A percentile compares a stretch with the other conserved stretches of the same genome.
Conservation (phyloP, 2,797 vertebrate species). For the Champsocephalus gunnari region DNA sequence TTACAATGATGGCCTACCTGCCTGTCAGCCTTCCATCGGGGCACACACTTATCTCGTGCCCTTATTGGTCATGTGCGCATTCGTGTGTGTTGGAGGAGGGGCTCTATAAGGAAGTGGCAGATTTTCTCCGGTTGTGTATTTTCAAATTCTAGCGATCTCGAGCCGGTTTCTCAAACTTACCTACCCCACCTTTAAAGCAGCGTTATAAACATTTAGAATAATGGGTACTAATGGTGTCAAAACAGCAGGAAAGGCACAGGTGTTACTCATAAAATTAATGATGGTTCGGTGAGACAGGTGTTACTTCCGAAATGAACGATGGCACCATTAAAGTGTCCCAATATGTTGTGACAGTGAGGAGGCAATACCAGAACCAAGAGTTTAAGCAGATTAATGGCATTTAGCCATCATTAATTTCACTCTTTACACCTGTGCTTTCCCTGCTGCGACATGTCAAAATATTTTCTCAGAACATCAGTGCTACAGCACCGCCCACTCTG, state of each 20-base stretch:
- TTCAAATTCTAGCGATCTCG: too few relatives aligned
- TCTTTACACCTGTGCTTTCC: conserved; percentile 17
- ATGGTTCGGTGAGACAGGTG: background rate
- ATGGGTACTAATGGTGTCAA: background rate
- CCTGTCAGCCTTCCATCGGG: too few relatives aligned
- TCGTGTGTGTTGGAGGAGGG: too few relatives aligned
- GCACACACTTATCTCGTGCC: too few relatives aligned
- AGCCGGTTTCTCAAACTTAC: too few relatives aligned
- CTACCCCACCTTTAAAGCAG: background rate
- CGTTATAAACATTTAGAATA: background rate
- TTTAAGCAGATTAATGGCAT: background rate
- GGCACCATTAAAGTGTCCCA: too few relatives aligned
- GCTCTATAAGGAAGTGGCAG: too few relatives aligned
- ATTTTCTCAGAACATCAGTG: background rate
- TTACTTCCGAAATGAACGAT: too few relatives aligned
- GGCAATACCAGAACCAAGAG: background rate
- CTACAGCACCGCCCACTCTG: background rate
- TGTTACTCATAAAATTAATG: too few relatives aligned
- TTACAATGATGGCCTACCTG: too few relatives aligned
- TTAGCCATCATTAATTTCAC: background rate
- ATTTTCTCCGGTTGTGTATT: too few relatives aligned
- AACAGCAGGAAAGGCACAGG: background rate
- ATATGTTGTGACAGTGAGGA: background rate
- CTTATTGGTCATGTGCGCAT: too few relatives aligned
- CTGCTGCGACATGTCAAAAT: background rate